Conservation (phyloP, 2,797 vertebrate genomes). For the Pempheris klunzingeri region DNA sequence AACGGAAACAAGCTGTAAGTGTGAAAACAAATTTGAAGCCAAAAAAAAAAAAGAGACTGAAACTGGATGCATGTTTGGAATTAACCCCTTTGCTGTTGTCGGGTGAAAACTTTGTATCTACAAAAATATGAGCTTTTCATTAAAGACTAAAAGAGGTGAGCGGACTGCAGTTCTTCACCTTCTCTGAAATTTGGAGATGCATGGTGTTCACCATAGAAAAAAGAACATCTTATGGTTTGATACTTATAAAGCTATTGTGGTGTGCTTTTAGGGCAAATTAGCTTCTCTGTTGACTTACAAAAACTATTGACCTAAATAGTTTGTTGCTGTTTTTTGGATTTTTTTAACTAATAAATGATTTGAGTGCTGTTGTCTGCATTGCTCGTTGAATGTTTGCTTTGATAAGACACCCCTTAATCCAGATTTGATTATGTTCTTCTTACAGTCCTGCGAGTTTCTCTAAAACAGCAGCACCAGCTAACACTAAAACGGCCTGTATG, state of each 20-base stretch:
- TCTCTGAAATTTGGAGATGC: slow-evolving; percentile 5
- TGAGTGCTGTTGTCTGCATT: slow-evolving; percentile 6
- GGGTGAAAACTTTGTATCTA: slow-evolving; percentile 21
- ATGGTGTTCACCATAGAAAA: slow-evolving; percentile 28
- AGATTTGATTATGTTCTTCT: neutral
- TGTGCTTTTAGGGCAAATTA: neutral
- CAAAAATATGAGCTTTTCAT: neutral
- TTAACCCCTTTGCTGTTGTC: slow-evolving; percentile 22
- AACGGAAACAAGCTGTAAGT: slow-evolving; percentile 93
- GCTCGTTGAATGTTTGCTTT: slow-evolving; percentile 4
- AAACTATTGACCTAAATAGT: neutral
- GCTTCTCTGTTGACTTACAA: neutral
- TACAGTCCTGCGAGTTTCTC: neutral
- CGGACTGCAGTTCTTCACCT: neutral
- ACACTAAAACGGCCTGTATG: slow-evolving; percentile 22
- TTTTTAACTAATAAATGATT: slow-evolving; percentile 3
- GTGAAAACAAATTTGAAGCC: slow-evolving; percentile 51
- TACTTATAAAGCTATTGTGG: slow-evolving; percentile 8
- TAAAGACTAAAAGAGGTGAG: neutral
- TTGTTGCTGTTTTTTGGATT: neutral
- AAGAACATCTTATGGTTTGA: no score
- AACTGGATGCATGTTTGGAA: slow-evolving; percentile 43
- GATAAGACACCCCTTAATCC: neutral
- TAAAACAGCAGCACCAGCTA: neutral
- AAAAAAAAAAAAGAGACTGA: slow-evolving; percentile 9